These are phyloP conservation scores for Chaetogeoica ovagalla DNA, from an alignment of 2,888 invertebrate species.

Conservation along the genomic window DNA sequence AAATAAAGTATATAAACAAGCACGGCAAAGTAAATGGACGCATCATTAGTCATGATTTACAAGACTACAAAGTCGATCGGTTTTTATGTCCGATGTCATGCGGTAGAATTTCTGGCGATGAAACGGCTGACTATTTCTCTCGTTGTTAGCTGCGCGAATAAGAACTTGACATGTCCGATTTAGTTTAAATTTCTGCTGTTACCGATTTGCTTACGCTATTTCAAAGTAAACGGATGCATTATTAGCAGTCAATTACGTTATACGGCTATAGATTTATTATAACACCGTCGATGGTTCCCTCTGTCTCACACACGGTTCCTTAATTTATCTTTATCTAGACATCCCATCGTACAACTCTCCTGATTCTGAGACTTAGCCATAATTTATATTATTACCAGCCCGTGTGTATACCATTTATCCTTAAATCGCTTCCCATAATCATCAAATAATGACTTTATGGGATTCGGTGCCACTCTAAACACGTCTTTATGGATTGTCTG, in stretches of 20 bases:
- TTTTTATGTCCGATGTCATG: background rate
- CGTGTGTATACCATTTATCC: too few species aligned
- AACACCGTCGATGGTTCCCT: background rate
- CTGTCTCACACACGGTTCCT: too few species aligned
- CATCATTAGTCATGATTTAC: background rate
- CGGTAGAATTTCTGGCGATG: background rate
- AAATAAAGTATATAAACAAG: too few species aligned
- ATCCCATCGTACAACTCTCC: too few species aligned
- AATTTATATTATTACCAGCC: background rate
- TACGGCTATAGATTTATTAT: background rate
- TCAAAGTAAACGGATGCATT: background rate
- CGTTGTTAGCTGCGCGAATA: background rate
- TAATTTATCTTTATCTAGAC: too few species aligned
- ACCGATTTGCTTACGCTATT: too few species aligned
- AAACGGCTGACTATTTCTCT: slow-evolving; percentile 14
- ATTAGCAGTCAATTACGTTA: background rate
- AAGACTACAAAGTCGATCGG: too few species aligned
- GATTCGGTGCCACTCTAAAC: too few species aligned
- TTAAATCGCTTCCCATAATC: background rate
- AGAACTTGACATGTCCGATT: background rate
- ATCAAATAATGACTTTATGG: too few species aligned
- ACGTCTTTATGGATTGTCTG: too few species aligned
- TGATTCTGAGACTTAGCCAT: background rate
- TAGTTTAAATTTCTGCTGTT: too few species aligned
- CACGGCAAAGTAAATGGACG: too few species aligned